Conservation (phyloP, 2,888 invertebrate genomes). For the Hemithea aestivaria region DNA sequence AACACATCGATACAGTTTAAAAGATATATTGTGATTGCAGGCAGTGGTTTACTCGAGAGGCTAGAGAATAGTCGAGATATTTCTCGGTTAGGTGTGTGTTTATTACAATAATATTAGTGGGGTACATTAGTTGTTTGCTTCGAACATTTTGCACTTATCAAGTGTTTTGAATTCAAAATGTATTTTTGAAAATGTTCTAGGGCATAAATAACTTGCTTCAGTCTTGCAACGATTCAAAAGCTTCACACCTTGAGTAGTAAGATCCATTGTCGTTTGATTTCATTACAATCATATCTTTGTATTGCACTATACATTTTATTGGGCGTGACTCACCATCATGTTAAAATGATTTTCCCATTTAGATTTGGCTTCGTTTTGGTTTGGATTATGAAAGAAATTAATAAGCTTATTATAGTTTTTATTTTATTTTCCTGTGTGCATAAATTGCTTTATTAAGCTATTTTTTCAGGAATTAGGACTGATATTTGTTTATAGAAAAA, state of each 20-base stretch:
- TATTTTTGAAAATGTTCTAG: conserved; percentile 22
- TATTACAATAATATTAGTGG: conserved; percentile 10
- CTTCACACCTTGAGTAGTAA: conserved; percentile 16
- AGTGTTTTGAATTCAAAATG: conserved; percentile 11
- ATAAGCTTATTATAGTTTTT: neutral
- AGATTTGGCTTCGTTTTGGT: too few relatives aligned
- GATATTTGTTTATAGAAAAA: conserved; percentile 28
- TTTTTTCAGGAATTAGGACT: conserved; percentile 24
- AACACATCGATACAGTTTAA: neutral
- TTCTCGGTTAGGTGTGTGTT: conserved; percentile 14
- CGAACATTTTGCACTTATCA: conserved; percentile 8
- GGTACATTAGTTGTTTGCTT: conserved; percentile 15
- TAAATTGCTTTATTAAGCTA: conserved; percentile 4
- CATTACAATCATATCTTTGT: neutral
- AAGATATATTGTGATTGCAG: neutral
- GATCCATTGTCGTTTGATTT: conserved; percentile 1
- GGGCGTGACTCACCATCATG: too few relatives aligned
- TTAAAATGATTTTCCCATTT: too few relatives aligned
- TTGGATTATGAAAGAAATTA: too few relatives aligned
- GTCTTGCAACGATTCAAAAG: conserved; percentile 3
- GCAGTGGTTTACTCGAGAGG: conserved; percentile 16
- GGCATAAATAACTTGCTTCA: conserved; percentile 8
- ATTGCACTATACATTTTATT: too few relatives aligned
- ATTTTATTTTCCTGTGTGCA: conserved; percentile 3
- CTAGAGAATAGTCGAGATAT: conserved; percentile 21